These are phyloP conservation scores for Halcyon badia DNA, from an alignment of 2,797 vertebrate genomes.

Conservation along the genomic window DNA sequence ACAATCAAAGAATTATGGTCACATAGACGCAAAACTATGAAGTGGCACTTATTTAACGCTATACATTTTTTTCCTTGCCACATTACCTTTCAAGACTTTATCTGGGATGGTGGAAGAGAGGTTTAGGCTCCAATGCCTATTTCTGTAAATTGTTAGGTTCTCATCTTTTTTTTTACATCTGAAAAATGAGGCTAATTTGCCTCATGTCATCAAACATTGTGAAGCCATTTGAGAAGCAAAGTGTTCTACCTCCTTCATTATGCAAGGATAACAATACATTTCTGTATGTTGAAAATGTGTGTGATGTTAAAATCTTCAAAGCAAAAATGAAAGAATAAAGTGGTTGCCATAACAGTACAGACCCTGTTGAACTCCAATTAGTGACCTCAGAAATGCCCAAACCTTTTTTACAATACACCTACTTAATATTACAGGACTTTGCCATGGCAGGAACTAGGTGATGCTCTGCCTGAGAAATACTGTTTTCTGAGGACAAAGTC, in stretches of 20 bases:
- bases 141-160: background rate
- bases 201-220: background rate
- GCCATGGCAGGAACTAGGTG: background rate
- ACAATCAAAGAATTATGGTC: background rate
- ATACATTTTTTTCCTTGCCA: background rate
- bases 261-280: background rate
- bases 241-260: background rate
- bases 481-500: background rate
- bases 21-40: background rate
- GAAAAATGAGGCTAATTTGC: background rate
- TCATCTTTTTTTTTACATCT: background rate
- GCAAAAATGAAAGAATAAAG: background rate
- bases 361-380: background rate
- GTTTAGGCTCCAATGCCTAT: background rate
- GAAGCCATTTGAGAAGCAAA: background rate
- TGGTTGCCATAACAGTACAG: background rate
- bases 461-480: background rate
- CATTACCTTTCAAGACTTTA: background rate
- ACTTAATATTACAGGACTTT: background rate
- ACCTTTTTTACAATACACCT: background rate
- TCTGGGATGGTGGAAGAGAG: background rate
- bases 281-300: too few relatives aligned
- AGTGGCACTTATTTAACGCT: background rate
- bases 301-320: background rate
- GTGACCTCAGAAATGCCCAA: background rate